These are phyloP conservation scores for Porites cylindrica DNA, from an alignment of 92 coral and sea anemone genomes.

Conservation along the genomic window DNA sequence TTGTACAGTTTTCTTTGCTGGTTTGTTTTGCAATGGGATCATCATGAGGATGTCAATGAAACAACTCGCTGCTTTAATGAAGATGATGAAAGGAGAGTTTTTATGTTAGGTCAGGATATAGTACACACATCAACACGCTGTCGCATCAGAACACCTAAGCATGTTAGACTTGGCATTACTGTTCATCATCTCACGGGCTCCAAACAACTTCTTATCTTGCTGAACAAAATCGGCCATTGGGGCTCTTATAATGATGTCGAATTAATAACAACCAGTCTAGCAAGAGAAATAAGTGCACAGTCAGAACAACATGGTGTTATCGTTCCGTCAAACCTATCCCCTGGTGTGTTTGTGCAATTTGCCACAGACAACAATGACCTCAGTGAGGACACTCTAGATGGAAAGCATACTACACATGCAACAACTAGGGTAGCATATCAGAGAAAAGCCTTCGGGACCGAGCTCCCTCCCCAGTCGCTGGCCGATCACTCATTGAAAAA, in stretches of 20 bases:
- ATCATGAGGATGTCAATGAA: not conserved
- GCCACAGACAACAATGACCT: constrained; percentile 57
- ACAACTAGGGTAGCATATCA: constrained; percentile 48
- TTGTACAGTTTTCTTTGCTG: constrained; percentile 49
- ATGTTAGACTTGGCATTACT: constrained; percentile 53
- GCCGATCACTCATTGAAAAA: constrained; percentile 33
- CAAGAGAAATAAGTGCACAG: constrained; percentile 35
- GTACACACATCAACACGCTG: constrained; percentile 33
- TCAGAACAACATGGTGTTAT: constrained; percentile 31
- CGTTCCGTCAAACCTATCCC: constrained; percentile 42
- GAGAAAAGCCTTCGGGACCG: constrained; percentile 25
- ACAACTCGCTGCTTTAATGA: not conserved
- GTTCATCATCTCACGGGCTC: constrained; percentile 65
- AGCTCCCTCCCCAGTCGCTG: constrained; percentile 20
- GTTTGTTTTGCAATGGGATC: constrained; percentile 23
- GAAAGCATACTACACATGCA: constrained; percentile 57
- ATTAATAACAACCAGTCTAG: constrained; percentile 36
- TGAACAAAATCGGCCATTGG: constrained; percentile 65
- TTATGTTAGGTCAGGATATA: constrained; percentile 61
- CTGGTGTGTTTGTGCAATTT: constrained; percentile 52
- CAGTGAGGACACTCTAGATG: constrained; percentile 61
- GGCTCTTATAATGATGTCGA: constrained; percentile 46
- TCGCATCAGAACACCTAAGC: constrained; percentile 60
- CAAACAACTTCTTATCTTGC: constrained; percentile 27
- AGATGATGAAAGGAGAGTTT: constrained; percentile 45